phyloP scores from a whole-genome alignment of 2,113 vertebrate species.

The Cyrtonyx montezumae region DNA sequence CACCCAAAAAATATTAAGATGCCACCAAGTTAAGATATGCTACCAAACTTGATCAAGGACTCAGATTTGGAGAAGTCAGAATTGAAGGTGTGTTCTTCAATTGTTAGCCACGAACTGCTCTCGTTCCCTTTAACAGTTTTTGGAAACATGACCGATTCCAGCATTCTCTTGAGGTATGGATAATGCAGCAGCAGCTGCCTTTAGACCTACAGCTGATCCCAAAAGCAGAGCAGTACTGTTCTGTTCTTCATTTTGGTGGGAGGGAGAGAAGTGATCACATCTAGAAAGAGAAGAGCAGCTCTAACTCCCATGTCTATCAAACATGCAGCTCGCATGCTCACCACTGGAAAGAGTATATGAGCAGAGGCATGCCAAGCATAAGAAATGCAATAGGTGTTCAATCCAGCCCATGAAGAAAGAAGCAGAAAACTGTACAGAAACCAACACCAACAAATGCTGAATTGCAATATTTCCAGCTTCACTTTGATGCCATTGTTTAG shows the following conservation, averaged over 20 bases:
- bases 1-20: neutral
- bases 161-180: neutral
- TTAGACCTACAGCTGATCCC: neutral
- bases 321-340: fast-evolving
- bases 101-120: neutral
- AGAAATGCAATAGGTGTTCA: fast-evolving
- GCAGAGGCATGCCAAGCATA: neutral
- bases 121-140: neutral
- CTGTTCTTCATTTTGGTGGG: neutral
- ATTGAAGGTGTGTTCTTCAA: neutral
- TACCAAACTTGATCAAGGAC: neutral
- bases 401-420: neutral
- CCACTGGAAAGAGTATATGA: neutral
- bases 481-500: neutral
- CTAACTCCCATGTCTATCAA: neutral
- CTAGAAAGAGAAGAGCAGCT: neutral
- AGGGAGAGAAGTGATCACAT: neutral
- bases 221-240: neutral
- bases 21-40: neutral
- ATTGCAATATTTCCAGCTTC: neutral
- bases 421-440: neutral
- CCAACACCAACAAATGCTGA: neutral
- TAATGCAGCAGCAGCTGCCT: neutral
- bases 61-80: neutral
- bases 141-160: neutral